phyloP scores from a whole-genome alignment of 2,113 vertebrate species.

The Antigone vipio region DNA sequence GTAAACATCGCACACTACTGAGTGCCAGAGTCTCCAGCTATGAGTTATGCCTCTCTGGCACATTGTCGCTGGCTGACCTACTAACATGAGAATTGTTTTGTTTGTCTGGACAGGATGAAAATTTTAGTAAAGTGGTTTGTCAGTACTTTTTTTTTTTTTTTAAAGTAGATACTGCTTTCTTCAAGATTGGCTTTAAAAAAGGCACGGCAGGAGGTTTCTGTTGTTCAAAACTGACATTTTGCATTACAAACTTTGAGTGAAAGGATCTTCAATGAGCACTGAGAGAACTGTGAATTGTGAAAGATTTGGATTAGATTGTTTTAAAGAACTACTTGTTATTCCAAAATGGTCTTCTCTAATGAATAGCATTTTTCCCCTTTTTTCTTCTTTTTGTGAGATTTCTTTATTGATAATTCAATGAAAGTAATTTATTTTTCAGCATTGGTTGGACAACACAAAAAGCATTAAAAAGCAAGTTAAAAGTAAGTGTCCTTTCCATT shows the following conservation, averaged over 20 bases:
- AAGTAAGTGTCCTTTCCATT: slow-evolving; percentile 84
- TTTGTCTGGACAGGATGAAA: neutral
- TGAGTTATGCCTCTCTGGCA: neutral
- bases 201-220: neutral
- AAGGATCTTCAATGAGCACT: neutral
- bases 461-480: slow-evolving; percentile 99
- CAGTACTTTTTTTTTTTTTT: neutral
- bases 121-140: neutral
- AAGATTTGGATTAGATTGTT: neutral
- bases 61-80: neutral
- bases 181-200: neutral
- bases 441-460: slow-evolving; percentile 97
- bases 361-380: neutral
- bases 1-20: neutral
- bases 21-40: neutral
- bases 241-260: neutral
- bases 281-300: neutral
- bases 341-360: neutral
- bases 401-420: slow-evolving; percentile 1
- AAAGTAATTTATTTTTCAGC: slow-evolving; percentile 76
- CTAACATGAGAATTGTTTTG: neutral
- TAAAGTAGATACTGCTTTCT: neutral
- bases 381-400: neutral
- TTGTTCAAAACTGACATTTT: neutral
- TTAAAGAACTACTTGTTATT: neutral